Conservation (phyloP, 2,888 invertebrate genomes). For the Hydraecia micacea region DNA sequence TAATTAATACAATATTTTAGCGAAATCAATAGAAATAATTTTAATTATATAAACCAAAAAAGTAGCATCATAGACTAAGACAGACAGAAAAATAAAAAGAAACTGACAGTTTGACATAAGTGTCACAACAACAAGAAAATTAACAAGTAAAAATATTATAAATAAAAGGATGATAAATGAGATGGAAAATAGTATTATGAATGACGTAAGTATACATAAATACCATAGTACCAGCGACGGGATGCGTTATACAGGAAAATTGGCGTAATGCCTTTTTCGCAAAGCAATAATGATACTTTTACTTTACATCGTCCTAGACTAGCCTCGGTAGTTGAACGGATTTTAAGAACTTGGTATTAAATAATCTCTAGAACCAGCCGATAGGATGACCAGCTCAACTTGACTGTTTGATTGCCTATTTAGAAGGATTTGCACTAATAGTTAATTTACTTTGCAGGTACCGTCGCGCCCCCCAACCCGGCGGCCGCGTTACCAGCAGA, state of each 20-base stretch:
- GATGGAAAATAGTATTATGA: too few species aligned
- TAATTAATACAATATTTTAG: too few species aligned
- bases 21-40: too few species aligned
- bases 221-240: not conserved
- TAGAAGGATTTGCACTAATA: not conserved
- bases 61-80: too few species aligned
- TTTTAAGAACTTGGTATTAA: not conserved
- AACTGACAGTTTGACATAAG: too few species aligned
- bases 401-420: not conserved
- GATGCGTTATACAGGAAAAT: not conserved
- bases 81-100: too few species aligned
- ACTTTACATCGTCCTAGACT: not conserved
- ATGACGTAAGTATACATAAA: too few species aligned
- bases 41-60: too few species aligned
- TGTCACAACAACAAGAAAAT: too few species aligned
- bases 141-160: too few species aligned
- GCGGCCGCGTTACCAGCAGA: conserved; percentile 89
- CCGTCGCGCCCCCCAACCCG: conserved; percentile 70
- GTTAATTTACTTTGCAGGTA: conserved; percentile 67
- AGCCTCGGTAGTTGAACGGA: not conserved
- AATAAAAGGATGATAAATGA: too few species aligned
- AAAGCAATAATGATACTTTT: not conserved
- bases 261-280: not conserved
- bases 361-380: not conserved
- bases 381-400: not conserved